A percentile compares a stretch with the other conserved stretches of the same genome.
Evolutionary conservation across 30 jellyfish, hydroid and myxozoan species (phyloP).

Genomic region (Turritopsis dohrnii): DNA sequence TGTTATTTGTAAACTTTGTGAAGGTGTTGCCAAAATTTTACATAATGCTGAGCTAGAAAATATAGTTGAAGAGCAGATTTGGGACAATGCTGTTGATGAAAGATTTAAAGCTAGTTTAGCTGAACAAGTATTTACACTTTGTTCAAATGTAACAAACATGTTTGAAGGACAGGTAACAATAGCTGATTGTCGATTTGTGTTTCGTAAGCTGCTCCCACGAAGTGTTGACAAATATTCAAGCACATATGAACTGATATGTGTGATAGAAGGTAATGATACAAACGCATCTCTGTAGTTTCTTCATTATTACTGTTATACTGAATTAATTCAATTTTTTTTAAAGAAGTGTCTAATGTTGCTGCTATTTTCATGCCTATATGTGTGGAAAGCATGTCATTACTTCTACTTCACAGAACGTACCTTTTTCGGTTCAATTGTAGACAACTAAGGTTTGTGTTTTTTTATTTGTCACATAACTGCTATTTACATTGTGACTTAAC

Average conservation of each 20-base stretch:
- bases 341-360: neutral
- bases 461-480: neutral
- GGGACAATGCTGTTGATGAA: neutral
- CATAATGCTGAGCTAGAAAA: neutral
- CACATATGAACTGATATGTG: slow-evolving; percentile 11
- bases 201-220: slow-evolving; percentile 60
- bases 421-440: neutral
- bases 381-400: neutral
- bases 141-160: neutral
- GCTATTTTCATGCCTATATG: neutral
- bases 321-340: neutral
- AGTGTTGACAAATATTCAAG: slow-evolving; percentile 31
- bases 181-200: neutral
- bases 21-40: neutral
- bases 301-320: neutral
- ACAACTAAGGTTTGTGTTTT: neutral
- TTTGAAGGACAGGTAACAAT: neutral
- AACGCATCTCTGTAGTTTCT: neutral
- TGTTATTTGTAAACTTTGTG: neutral
- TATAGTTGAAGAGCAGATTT: neutral
- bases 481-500: neutral
- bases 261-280: neutral
- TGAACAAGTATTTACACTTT: neutral
- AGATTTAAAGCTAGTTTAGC: neutral
- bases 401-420: neutral